phyloP scores from a whole-genome alignment of 2,888 invertebrate genomes.

The Philonicus albiceps region DNA sequence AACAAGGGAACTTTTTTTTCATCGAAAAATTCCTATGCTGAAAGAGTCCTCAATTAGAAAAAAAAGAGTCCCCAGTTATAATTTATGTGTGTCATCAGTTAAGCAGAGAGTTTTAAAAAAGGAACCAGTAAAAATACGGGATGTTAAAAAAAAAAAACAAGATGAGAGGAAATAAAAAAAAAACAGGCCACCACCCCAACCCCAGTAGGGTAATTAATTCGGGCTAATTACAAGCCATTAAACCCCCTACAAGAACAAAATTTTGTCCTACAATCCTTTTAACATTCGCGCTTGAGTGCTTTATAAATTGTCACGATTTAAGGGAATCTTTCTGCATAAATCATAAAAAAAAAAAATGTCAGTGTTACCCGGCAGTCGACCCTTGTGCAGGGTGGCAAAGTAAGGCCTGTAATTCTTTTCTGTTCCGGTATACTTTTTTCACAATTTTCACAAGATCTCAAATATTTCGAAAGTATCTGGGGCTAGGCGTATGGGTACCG shows the following conservation, averaged over 20 bases:
- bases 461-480: slow-evolving; percentile 11
- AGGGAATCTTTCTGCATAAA: slow-evolving; percentile 14
- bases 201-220: slow-evolving; percentile 1
- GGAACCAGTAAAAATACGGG: background rate
- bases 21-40: background rate
- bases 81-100: slow-evolving; percentile 15
- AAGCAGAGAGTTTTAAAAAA: background rate
- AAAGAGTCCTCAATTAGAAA: background rate
- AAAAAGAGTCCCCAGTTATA: background rate
- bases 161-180: background rate
- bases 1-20: background rate
- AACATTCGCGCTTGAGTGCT: slow-evolving; percentile 5
- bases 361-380: background rate
- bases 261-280: slow-evolving; percentile 19
- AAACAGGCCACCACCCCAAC: background rate
- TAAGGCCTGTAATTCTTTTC: background rate
- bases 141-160: background rate
- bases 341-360: slow-evolving; percentile 19
- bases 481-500: background rate
- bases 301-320: slow-evolving; percentile 28
- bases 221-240: slow-evolving; percentile 4
- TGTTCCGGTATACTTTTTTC: background rate
- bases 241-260: background rate
- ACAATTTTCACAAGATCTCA: background rate
- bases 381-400: background rate